Conservation (phyloP, 2,888 invertebrate genomes). For the Drosophila sordidula region DNA sequence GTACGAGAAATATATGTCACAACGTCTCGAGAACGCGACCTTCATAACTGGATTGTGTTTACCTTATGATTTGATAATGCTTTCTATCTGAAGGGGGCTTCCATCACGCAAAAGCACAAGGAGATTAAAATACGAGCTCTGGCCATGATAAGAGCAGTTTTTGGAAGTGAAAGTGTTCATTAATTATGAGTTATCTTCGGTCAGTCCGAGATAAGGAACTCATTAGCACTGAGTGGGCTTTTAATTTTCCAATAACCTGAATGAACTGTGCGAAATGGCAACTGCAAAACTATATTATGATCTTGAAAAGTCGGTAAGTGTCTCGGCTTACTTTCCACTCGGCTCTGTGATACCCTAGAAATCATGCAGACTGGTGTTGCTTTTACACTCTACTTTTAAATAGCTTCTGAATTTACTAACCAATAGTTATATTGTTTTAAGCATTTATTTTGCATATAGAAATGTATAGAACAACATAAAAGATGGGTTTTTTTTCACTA, state of each 20-base stretch:
- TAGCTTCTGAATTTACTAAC: too few species aligned
- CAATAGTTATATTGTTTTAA: too few species aligned
- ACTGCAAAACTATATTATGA: not conserved
- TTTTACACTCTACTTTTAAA: too few species aligned
- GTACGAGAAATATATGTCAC: not conserved
- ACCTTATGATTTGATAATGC: constrained; percentile 3
- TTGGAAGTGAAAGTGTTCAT: constrained; percentile 25
- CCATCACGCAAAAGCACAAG: not conserved
- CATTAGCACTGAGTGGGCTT: constrained; percentile 12
- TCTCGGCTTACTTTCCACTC: too few species aligned
- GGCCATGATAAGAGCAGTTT: constrained; percentile 16
- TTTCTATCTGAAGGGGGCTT: not conserved
- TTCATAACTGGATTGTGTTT: not conserved
- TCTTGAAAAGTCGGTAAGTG: not conserved
- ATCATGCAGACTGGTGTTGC: too few species aligned
- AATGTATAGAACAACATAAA: too few species aligned
- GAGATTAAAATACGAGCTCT: not conserved
- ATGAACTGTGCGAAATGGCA: constrained; percentile 2
- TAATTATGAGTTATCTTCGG: constrained; percentile 14
- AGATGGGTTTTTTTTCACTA: too few species aligned
- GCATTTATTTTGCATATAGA: too few species aligned
- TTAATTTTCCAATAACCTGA: constrained; percentile 12
- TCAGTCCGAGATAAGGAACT: constrained; percentile 14
- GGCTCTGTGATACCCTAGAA: too few species aligned
- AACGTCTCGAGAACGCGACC: not conserved